Evolutionary conservation across 1,140 invertebrate species (phyloP).

Genomic region (Liolophura sinensis): DNA sequence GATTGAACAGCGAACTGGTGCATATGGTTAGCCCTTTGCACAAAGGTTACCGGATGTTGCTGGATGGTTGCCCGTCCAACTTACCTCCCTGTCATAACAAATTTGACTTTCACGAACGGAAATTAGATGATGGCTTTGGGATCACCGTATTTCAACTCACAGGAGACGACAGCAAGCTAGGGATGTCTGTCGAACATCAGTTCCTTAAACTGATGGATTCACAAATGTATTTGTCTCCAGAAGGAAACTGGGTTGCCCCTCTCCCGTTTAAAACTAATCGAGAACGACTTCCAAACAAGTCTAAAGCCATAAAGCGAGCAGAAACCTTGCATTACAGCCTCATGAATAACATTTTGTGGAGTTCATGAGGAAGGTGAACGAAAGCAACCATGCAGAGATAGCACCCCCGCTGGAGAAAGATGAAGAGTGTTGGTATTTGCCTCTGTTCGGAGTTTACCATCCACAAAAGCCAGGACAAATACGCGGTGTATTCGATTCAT

Average conservation of each 20-base stretch:
- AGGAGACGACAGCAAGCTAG: not conserved
- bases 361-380: constrained; percentile 17
- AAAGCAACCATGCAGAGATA: constrained; percentile 14
- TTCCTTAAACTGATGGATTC: not conserved
- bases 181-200: not conserved
- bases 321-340: not conserved
- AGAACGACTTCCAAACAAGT: not conserved
- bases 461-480: constrained; percentile 17
- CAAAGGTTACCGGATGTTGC: too few relatives aligned
- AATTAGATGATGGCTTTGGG: too few relatives aligned
- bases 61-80: too few relatives aligned
- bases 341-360: not conserved
- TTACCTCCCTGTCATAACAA: too few relatives aligned
- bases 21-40: too few relatives aligned
- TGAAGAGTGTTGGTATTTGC: constrained; percentile 16
- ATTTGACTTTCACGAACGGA: too few relatives aligned
- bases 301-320: not conserved
- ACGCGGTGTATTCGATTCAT: constrained; percentile 22
- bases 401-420: not conserved
- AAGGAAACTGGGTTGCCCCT: not conserved
- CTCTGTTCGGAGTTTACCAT: constrained; percentile 23
- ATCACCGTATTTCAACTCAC: not conserved
- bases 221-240: not conserved
- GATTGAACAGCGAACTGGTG: too few relatives aligned
- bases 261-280: not conserved